Percentiles rank a stretch among this genome's conserved stretches.
Conservation (phyloP, 2,113 vertebrate species). For the Gobiocypris rarus region DNA sequence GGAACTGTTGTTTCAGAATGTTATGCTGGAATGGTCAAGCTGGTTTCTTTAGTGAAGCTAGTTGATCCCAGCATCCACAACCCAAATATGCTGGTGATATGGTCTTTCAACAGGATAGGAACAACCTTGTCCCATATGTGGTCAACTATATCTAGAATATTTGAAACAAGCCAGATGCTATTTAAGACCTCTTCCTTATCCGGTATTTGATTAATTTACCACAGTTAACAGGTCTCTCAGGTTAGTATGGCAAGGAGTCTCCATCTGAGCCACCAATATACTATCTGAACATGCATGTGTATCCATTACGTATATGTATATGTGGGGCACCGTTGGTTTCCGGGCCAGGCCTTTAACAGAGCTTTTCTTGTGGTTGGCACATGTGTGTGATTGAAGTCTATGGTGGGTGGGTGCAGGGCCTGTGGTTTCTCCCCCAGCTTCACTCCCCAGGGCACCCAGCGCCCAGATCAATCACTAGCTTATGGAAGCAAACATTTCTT, state of each 20-base stretch:
- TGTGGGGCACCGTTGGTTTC: conserved; percentile 64
- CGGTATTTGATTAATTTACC: neutral
- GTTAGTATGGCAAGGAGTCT: neutral
- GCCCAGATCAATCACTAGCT: conserved; percentile 71
- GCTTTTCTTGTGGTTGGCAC: conserved; percentile 81
- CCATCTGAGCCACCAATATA: neutral
- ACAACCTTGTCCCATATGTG: conserved; percentile 18
- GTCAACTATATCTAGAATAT: neutral
- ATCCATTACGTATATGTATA: conserved; percentile 39
- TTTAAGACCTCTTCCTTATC: conserved; percentile 1
- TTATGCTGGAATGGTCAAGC: neutral
- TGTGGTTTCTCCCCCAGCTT: conserved; percentile 62
- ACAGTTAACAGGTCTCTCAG: conserved; percentile 21
- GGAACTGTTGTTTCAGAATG: no score
- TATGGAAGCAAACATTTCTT: conserved; percentile 66
- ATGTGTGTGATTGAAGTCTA: conserved; percentile 75
- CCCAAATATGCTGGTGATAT: conserved; percentile 5
- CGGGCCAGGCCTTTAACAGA: conserved; percentile 72
- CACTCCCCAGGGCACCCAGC: conserved; percentile 60
- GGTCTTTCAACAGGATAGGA: neutral
- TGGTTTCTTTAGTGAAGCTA: neutral
- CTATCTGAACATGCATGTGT: conserved; percentile 51
- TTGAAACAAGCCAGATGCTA: conserved; percentile 13
- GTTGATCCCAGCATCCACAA: neutral
- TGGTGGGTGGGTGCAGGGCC: conserved; percentile 65